Base-by-base conservation (phyloP, 2,888 invertebrate species). In the Cremastinae sp. region DNA sequence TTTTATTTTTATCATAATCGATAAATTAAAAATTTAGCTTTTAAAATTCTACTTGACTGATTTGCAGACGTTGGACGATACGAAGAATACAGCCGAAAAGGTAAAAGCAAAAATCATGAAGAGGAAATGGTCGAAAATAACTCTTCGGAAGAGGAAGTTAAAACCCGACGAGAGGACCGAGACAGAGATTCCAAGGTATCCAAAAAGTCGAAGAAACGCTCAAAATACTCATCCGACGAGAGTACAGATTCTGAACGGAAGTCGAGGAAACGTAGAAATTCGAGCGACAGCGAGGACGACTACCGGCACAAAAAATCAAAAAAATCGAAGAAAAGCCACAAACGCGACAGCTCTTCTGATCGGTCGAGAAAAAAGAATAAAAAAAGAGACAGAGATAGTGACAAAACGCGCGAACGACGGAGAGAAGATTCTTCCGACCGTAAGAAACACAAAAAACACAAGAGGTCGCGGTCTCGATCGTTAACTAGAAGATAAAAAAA, bases 61-160 rank as follows among this genome's bases (percentile, higher is more conserved):
- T 64, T 75, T 54, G 34, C 86, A 95, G 95, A 96, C 90, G 91
- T 93, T 1, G 93, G 92, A 36, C 93, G 94, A 79, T 96, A 93
- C 86, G 94, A 95, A 81, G 93, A 94, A 82, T 95, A 94, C 84
- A 94, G 93, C 82, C 92, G 88, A 79, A 91, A 89, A 58, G 65
- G 1, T 0, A 28, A 51, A 36, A 75, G 59, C 1, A 78, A 79
- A 49, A 75, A 61, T 22, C 53, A 76, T 59, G 72, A 80, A 66
- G 20, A 69, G 7, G 73, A 69, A 68, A 75, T 45, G 12, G 16
- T 12, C 14, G 36, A 62, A n/a, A 18, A 38, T 7, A 69, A 79
- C n/a, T 18, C 22, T 34, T 62, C 65, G 10, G 43, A 71, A 12
- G 76, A 45, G 82, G 84, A 90, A 68, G 87, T 86, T 10, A 78